A percentile compares a stretch with the other conserved stretches of the same genome.
Evolutionary conservation across 2,888 invertebrate species (phyloP).

Genomic region (Fabriciana adippe): DNA sequence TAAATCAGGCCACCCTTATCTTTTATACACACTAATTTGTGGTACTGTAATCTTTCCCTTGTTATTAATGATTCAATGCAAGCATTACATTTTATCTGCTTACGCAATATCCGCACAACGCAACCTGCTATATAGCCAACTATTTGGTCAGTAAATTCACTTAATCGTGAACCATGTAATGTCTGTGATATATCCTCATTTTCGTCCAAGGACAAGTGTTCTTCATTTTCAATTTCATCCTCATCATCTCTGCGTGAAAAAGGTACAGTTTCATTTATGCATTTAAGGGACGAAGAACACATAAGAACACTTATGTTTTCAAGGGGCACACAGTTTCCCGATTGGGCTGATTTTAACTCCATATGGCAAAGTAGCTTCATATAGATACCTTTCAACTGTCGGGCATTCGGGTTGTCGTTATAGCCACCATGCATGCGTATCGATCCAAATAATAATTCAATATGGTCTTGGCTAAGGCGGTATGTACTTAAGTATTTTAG

Average conservation of each 20-base stretch:
- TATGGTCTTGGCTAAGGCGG: too few relatives aligned
- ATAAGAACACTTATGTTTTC: background rate
- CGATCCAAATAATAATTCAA: background rate
- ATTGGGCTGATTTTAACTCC: background rate
- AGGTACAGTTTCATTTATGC: background rate
- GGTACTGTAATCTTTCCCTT: background rate
- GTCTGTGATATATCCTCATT: background rate
- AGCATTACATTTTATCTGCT: background rate
- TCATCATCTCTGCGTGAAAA: too few relatives aligned
- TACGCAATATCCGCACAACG: background rate
- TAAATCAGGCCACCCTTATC: slow-evolving; percentile 5
- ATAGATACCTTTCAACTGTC: background rate
- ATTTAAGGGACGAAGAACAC: background rate
- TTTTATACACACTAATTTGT: slow-evolving; percentile 1
- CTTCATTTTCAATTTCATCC: background rate
- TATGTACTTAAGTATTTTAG: too few relatives aligned
- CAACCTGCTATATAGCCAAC: slow-evolving; percentile 10
- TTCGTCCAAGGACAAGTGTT: background rate
- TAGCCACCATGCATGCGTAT: background rate
- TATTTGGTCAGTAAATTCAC: background rate
- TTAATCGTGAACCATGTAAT: background rate
- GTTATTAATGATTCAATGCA: slow-evolving; percentile 1
- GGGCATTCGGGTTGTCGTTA: background rate
- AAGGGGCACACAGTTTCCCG: background rate
- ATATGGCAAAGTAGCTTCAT: background rate